Evolutionary conservation across 2,888 invertebrate species (phyloP).

Genomic region (Pachydiplax longipennis): DNA sequence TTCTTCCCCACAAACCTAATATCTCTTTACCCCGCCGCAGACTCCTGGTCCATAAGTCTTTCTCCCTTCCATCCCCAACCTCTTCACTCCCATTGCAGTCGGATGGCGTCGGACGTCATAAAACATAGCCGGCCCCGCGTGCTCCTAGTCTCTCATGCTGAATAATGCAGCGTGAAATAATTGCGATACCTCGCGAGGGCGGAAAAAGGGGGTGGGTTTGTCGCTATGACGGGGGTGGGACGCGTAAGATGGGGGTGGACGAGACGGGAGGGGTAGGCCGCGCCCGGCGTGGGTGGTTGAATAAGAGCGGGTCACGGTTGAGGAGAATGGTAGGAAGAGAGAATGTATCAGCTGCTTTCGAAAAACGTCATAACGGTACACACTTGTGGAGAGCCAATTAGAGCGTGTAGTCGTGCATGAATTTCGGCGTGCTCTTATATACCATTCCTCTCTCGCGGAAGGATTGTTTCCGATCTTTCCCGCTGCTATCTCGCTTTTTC

Average conservation of each 20-base stretch:
- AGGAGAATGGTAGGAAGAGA: background rate
- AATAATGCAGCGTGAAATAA: constrained; percentile 23
- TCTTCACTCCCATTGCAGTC: background rate
- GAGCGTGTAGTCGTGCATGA: constrained; percentile 44
- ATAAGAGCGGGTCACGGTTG: constrained; percentile 38
- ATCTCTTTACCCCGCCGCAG: constrained; percentile 1
- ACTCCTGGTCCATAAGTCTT: constrained; percentile 12
- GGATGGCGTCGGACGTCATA: constrained; percentile 6
- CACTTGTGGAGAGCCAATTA: constrained; percentile 40
- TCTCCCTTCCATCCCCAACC: background rate
- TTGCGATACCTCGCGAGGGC: constrained; percentile 12
- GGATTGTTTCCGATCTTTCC: constrained; percentile 16
- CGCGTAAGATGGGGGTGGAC: background rate
- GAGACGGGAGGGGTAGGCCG: background rate
- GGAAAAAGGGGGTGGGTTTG: background rate
- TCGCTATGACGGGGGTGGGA: background rate
- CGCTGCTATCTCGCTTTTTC: background rate
- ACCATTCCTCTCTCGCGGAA: constrained; percentile 42
- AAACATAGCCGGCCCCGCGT: background rate
- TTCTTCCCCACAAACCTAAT: background rate
- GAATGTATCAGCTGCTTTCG: constrained; percentile 45
- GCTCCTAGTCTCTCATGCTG: background rate
- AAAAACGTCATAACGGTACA: constrained; percentile 45
- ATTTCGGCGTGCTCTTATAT: constrained; percentile 40
- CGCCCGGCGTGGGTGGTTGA: constrained; percentile 41